Evolutionary conservation across 2,113 vertebrate genomes (phyloP).

Genomic region (Marcusenius ussheri): DNA sequence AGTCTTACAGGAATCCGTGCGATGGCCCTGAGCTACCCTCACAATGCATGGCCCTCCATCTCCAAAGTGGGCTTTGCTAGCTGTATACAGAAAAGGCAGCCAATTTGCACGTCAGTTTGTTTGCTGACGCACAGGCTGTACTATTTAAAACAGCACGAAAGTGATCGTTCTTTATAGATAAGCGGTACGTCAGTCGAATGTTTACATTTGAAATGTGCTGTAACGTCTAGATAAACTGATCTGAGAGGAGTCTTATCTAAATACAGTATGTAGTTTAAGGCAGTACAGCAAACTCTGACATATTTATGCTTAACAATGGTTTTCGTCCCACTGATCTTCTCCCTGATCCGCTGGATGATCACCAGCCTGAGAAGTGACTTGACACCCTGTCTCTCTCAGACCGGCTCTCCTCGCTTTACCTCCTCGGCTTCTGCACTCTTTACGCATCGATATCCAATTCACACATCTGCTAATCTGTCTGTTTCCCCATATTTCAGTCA

Average conservation of each 20-base stretch:
- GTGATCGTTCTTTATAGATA: background rate
- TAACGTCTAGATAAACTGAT: background rate
- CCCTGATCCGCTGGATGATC: background rate
- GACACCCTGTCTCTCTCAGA: background rate
- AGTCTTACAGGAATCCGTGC: background rate
- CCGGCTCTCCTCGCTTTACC: background rate
- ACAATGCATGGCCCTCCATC: background rate
- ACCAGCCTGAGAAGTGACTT: background rate
- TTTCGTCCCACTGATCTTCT: background rate
- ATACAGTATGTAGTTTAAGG: slow-evolving; percentile 25
- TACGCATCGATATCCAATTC: background rate
- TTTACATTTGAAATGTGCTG: background rate
- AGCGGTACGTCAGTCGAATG: background rate
- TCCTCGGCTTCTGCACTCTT: background rate
- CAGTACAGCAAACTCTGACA: background rate
- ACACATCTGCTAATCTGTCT: background rate
- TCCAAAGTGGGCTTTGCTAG: background rate
- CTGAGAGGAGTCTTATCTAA: background rate
- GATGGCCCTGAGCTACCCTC: background rate
- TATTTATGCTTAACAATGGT: background rate
- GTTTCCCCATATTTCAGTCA: background rate
- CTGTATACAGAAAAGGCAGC: background rate
- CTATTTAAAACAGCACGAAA: background rate
- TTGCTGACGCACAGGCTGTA: background rate
- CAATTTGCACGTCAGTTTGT: background rate